These are phyloP conservation scores for Macrotis lagotis DNA, from an alignment of 2,113 vertebrate species.

Conservation along the genomic window DNA sequence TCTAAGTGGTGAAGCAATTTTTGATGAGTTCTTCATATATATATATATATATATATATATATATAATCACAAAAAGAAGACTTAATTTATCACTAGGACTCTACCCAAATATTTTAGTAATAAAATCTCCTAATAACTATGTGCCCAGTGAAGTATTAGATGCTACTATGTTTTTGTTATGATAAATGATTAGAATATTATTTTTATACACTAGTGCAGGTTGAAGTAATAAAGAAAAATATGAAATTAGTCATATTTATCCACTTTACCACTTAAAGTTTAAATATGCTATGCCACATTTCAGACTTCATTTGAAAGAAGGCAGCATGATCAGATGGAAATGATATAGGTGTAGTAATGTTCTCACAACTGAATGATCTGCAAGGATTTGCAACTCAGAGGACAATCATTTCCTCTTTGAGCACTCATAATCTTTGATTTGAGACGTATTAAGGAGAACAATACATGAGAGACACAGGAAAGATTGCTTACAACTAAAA, in stretches of 20 bases:
- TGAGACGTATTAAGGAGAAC: neutral
- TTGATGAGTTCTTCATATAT: neutral
- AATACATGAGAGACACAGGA: neutral
- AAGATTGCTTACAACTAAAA: neutral
- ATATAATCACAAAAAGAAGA: neutral
- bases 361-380: neutral
- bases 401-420: neutral
- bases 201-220: neutral
- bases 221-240: neutral
- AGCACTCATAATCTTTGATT: neutral
- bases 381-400: neutral
- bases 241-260: neutral
- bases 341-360: neutral
- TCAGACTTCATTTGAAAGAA: neutral
- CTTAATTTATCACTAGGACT: neutral
- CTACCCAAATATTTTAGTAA: neutral
- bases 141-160: neutral
- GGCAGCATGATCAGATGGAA: neutral
- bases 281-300: neutral
- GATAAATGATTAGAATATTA: neutral
- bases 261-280: neutral
- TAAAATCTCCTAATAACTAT: neutral
- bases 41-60: too few species aligned
- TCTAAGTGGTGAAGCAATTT: neutral
- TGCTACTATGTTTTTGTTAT: neutral